Evolutionary conservation across 2,888 invertebrate species (phyloP), one percentile per base, ranked within the genome.

Genomic region (Ophonus ardosiacus): DNA sequence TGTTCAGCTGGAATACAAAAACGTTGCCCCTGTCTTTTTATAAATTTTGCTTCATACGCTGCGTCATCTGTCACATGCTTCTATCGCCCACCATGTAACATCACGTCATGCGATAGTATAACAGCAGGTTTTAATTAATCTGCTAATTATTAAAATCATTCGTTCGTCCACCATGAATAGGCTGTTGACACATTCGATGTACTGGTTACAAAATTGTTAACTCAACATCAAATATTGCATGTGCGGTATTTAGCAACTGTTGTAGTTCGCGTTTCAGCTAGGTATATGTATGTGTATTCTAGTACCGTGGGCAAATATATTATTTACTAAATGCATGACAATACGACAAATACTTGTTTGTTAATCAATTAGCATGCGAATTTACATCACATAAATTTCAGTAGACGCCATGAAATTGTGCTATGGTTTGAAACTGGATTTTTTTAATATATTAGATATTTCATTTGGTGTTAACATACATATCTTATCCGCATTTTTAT

Each of bases 81-180:
- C 15, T 63, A 24, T 24, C 8, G 8, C 24, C 5, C 68, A 38
- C 15, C 7, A 38, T 38, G 68, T 68, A 24, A 24, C 15, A 38
- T 38, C 68, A 40, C 38, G 68, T 68, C 68, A 68, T 68, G 68
- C 68, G 15, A 68, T 68, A 68, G 10, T 68, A 38, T 68, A 38
- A 38, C 38, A 68, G 31, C 38, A 68, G 68, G 31, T 38, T 68
- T 38, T 68, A 68, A 38, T 68, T 68, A 68, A 68, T 40, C 68
- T 38, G n/a, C 68, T 68, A 68, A 68, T 68, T 68, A 68, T 68
- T 68, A 38, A 68, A 68, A 68, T 68, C 38, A 68, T 31, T 68
- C 15, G 38, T 68, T 68, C 38, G 68, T 68, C 31, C 68, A 68
- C 31, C 31, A 31, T 68, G 38, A 68, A 68, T 68, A 68, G 10